Conservation (phyloP, 2,113 vertebrate genomes). For the Nothocercus nigrocapillus region DNA sequence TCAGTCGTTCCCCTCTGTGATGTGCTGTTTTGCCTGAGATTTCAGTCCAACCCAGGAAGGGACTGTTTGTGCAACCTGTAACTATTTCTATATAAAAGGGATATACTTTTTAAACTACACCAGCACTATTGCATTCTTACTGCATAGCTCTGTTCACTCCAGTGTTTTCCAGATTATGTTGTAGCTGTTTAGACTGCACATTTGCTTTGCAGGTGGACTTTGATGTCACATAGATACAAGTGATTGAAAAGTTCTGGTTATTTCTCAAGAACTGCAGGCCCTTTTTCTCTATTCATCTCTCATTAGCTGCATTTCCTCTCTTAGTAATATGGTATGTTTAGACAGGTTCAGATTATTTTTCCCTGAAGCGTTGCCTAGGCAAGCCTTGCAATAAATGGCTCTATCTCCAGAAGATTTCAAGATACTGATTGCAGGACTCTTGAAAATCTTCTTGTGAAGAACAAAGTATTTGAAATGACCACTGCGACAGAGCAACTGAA, state of each 20-base stretch:
- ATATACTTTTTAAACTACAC: conserved; percentile 6
- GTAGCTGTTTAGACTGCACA: conserved; percentile 27
- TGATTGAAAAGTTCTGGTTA: conserved; percentile 24
- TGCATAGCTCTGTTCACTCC: not conserved
- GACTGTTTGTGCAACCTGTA: not conserved
- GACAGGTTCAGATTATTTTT: conserved; percentile 41
- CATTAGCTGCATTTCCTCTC: conserved; percentile 18
- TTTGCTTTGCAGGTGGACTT: conserved; percentile 34
- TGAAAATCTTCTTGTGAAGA: conserved; percentile 52
- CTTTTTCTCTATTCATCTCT: conserved; percentile 42
- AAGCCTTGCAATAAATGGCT: conserved; percentile 49
- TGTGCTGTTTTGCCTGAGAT: not conserved
- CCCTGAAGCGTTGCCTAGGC: conserved; percentile 43
- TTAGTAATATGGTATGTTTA: conserved; percentile 40
- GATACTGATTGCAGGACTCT: conserved; percentile 59
- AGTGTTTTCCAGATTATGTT: conserved; percentile 51
- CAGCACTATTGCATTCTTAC: conserved; percentile 7
- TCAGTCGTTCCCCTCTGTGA: not conserved
- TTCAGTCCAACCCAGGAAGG: conserved; percentile 28
- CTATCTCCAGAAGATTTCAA: conserved; percentile 34
- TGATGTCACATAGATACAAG: conserved; percentile 28
- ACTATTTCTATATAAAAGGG: not conserved
- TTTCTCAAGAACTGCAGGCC: not conserved
- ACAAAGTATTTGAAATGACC: conserved; percentile 42
- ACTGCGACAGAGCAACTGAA: not conserved